phyloP scores from a whole-genome alignment of 2,113 vertebrate genomes.

The Neolamprologus variostigma region DNA sequence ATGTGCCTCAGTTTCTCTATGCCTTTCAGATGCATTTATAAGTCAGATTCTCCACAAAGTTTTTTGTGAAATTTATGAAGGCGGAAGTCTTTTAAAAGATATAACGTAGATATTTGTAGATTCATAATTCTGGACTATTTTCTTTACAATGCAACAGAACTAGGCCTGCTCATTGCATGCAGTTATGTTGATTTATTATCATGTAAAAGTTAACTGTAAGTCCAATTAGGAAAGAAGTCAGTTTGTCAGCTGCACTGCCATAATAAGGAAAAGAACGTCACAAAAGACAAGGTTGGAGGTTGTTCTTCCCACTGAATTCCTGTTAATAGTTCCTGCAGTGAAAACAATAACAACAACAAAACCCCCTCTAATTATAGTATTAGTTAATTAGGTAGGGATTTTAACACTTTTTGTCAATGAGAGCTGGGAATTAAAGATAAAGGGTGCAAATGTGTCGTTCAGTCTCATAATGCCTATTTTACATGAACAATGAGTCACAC shows the following conservation, averaged over 20 bases:
- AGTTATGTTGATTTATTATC: constrained; percentile 17
- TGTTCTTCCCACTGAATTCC: constrained; percentile 8
- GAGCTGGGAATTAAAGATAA: background rate
- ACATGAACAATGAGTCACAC: background rate
- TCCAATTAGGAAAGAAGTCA: background rate
- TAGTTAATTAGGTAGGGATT: background rate
- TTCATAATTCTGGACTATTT: background rate
- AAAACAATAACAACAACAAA: constrained; percentile 2
- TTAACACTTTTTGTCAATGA: background rate
- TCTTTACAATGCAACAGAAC: background rate
- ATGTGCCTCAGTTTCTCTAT: background rate
- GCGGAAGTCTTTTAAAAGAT: background rate
- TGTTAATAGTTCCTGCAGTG: constrained; percentile 8
- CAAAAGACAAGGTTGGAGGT: constrained; percentile 25
- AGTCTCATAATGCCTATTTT: background rate
- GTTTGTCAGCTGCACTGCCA: background rate
- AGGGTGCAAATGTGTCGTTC: background rate
- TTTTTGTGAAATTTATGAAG: background rate
- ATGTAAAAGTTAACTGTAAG: background rate
- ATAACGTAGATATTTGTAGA: background rate
- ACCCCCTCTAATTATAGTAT: constrained; percentile 18
- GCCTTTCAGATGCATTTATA: background rate
- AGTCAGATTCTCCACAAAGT: background rate
- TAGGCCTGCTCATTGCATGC: background rate
- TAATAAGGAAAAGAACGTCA: background rate